Evolutionary conservation across 2,113 vertebrate genomes (phyloP).

Genomic region (Rhegmatorhina hoffmannsi): DNA sequence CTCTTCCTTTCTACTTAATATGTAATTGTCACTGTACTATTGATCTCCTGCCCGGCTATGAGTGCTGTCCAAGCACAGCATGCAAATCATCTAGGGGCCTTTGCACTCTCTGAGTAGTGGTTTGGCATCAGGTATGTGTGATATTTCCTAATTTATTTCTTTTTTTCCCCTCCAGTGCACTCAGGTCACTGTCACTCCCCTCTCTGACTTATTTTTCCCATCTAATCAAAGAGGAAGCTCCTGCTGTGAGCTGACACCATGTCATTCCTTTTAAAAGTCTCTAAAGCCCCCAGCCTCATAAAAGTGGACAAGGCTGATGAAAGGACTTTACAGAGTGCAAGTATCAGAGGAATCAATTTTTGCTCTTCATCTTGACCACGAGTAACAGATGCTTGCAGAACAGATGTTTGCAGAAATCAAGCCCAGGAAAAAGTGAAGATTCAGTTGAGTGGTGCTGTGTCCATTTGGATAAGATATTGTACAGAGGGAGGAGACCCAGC

Average conservation of each 20-base stretch:
- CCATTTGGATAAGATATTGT: neutral
- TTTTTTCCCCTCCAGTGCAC: neutral
- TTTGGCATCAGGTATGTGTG: neutral
- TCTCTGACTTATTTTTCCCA: neutral
- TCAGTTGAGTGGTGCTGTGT: rapidly evolving
- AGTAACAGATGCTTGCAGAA: neutral
- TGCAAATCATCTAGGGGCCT: neutral
- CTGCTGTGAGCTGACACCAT: neutral
- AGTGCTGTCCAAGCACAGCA: neutral
- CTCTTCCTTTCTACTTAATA: neutral
- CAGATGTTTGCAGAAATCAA: neutral
- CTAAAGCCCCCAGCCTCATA: neutral
- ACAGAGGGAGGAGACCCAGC: neutral
- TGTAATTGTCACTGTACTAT: neutral
- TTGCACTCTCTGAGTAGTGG: neutral
- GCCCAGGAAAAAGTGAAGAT: neutral
- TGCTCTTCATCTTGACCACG: neutral
- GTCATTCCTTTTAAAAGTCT: neutral
- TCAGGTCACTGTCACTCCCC: neutral
- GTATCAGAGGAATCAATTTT: neutral
- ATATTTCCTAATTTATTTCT: neutral
- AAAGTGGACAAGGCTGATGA: neutral
- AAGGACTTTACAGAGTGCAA: neutral
- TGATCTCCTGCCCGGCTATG: neutral
- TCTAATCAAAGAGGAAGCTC: neutral